phyloP scores from a whole-genome alignment of 2,888 invertebrate species.

The Scotopteryx bipunctaria region DNA sequence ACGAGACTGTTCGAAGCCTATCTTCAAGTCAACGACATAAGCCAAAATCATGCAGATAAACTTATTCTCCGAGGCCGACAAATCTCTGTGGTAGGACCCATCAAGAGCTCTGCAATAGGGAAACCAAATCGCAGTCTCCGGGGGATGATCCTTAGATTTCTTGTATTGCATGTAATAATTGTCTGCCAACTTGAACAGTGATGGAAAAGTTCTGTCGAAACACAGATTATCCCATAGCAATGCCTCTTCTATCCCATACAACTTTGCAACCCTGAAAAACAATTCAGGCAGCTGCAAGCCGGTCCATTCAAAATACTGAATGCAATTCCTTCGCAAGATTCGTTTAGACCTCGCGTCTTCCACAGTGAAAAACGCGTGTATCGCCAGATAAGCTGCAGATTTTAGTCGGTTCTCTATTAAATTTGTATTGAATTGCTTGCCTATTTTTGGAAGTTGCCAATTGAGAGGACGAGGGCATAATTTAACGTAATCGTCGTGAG shows the following conservation, averaged over 20 bases:
- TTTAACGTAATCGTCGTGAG: constrained; percentile 23
- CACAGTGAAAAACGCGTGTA: constrained; percentile 19
- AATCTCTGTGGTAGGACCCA: constrained; percentile 13
- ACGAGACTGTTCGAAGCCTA: constrained; percentile 23
- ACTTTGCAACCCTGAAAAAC: constrained; percentile 22
- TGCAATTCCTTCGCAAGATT: constrained; percentile 14
- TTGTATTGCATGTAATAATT: constrained; percentile 17
- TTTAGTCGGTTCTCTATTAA: background rate
- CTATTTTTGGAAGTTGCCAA: constrained; percentile 10
- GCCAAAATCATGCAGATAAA: constrained; percentile 21
- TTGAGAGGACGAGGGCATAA: constrained; percentile 24
- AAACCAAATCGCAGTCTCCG: constrained; percentile 17
- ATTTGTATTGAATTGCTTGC: constrained; percentile 1
- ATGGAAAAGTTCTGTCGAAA: background rate
- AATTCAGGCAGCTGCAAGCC: constrained; percentile 25
- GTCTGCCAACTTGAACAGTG: constrained; percentile 14
- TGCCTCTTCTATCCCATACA: constrained; percentile 18
- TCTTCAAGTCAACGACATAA: constrained; percentile 24
- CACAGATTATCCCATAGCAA: constrained; percentile 23
- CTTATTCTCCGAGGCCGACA: constrained; percentile 18
- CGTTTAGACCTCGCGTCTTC: constrained; percentile 16
- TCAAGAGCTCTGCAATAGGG: constrained; percentile 23
- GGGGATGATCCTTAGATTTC: background rate
- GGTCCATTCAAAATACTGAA: constrained; percentile 28
- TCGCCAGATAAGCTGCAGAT: constrained; percentile 11